A percentile compares a stretch with the other conserved stretches of the same genome.
phyloP scores from a whole-genome alignment of 2,113 vertebrate genomes.

The Spheniscus mendiculus region DNA sequence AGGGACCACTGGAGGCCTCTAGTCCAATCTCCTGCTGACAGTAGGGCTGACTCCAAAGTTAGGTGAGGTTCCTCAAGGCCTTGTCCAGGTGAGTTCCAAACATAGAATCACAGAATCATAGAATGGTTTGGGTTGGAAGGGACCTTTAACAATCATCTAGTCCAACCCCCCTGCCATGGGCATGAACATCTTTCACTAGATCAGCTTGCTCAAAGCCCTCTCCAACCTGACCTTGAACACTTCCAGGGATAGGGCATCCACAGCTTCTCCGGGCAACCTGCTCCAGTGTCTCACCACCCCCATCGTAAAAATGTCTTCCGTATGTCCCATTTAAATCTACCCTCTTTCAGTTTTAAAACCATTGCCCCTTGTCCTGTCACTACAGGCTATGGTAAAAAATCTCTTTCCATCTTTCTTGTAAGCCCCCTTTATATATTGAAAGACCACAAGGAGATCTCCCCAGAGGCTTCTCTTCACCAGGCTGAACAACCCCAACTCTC shows the following conservation, averaged over 20 bases:
- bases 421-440: no score
- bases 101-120: not conserved
- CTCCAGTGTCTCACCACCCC: not conserved
- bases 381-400: not conserved
- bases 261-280: not conserved
- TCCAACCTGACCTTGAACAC: not conserved
- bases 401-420: not conserved
- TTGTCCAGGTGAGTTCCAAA: not conserved
- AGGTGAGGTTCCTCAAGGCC: not conserved
- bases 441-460: no score
- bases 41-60: not conserved
- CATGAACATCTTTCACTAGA: not conserved
- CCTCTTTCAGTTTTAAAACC: not conserved
- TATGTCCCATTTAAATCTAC: no score
- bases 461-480: not conserved
- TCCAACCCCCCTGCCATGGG: not conserved
- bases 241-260: not conserved
- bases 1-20: not conserved
- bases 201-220: not conserved
- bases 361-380: not conserved
- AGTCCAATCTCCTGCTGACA: not conserved
- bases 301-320: not conserved
- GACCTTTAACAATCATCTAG: not conserved
- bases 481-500: no score
- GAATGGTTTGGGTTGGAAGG: not conserved